These are phyloP conservation scores for Prunella fulvescens DNA, from an alignment of 2,113 vertebrate species.

Conservation along the genomic window DNA sequence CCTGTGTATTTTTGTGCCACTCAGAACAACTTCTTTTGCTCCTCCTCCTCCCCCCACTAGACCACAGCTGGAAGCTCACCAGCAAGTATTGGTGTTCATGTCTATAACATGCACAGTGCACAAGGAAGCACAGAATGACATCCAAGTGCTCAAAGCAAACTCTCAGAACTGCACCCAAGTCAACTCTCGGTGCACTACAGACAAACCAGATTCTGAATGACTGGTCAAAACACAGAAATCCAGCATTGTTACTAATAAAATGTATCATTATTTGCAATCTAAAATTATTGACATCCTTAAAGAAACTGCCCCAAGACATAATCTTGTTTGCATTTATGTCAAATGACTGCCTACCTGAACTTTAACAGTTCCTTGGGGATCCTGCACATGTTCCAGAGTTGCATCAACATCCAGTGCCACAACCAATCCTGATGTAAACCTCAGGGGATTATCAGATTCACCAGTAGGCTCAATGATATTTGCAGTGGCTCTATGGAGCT, in stretches of 20 bases:
- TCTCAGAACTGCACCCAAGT: background rate
- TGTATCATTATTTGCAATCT: background rate
- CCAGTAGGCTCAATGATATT: constrained; percentile 94
- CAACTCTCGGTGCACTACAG: rapidly evolving
- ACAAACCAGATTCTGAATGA: background rate
- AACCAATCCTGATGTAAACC: constrained; percentile 91
- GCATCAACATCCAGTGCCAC: constrained; percentile 93
- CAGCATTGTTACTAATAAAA: background rate
- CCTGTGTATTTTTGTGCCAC: rapidly evolving
- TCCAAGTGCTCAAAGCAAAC: background rate
- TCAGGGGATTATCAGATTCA: constrained; percentile 93
- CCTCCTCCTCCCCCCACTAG: background rate
- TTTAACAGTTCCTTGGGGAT: constrained; percentile 89
- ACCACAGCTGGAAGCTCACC: background rate
- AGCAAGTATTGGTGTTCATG: background rate
- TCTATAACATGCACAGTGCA: rapidly evolving
- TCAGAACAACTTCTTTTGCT: background rate
- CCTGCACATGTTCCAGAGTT: constrained; percentile 89
- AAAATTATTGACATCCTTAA: background rate
- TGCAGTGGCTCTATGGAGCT: constrained; percentile 90
- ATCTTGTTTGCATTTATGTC: background rate
- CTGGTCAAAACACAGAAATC: background rate
- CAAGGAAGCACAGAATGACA: background rate
- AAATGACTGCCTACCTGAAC: constrained; percentile 80
- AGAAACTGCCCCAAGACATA: background rate